Evolutionary conservation across 1,140 invertebrate genomes (phyloP).

Genomic region (Megalopta genalis): DNA sequence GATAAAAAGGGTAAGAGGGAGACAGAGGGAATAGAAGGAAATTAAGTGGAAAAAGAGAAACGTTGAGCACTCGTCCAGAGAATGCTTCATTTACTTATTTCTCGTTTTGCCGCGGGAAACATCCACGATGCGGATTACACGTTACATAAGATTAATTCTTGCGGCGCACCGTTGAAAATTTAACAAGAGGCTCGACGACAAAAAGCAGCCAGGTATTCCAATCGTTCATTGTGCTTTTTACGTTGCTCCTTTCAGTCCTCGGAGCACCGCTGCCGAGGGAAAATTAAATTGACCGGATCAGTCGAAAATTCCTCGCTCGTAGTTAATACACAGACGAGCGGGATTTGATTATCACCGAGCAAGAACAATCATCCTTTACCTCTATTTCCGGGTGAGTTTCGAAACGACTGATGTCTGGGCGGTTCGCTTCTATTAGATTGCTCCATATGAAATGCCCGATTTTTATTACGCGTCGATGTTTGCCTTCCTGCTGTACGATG

Average conservation of each 20-base stretch:
- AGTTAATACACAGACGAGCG: background rate
- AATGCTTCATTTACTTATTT: conserved; percentile 51
- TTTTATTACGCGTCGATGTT: no score
- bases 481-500: no score
- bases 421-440: no score
- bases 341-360: background rate
- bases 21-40: background rate
- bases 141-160: conserved; percentile 20
- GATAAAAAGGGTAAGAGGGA: conserved; percentile 6
- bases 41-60: no score
- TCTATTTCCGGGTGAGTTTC: no score
- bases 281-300: conserved; percentile 42
- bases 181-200: background rate
- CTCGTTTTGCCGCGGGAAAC: conserved; percentile 9
- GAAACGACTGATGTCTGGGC: no score
- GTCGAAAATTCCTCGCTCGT: background rate
- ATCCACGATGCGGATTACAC: background rate
- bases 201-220: conserved; percentile 5
- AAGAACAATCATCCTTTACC: no score
- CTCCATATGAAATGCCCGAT: no score
- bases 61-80: background rate
- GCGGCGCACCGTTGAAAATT: background rate
- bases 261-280: background rate
- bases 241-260: background rate
- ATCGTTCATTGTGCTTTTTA: conserved; percentile 10